These are phyloP conservation scores for Sphaerophoria rueppellii DNA, from an alignment of 2,888 invertebrate genomes.

Conservation along the genomic window DNA sequence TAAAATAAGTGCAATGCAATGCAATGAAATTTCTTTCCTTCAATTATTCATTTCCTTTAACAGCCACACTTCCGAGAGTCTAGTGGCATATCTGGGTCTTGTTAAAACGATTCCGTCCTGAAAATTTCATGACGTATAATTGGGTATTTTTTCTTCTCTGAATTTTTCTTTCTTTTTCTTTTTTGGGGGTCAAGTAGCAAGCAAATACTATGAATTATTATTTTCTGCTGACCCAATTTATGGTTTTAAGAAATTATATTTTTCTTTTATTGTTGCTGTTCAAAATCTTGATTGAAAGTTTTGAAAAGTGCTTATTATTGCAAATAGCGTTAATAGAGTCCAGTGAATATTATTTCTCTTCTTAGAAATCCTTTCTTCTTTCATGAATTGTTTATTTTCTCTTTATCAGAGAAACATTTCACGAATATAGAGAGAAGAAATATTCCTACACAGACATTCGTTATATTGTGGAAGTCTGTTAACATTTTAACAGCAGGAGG, in stretches of 20 bases:
- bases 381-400: too few relatives aligned
- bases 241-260: background rate
- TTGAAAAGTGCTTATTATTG: background rate
- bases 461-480: too few relatives aligned
- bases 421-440: too few relatives aligned
- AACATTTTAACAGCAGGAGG: too few relatives aligned
- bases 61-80: background rate
- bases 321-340: background rate
- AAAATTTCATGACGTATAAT: slow-evolving; percentile 14
- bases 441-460: too few relatives aligned
- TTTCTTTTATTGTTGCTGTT: background rate
- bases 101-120: slow-evolving; percentile 2
- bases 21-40: background rate
- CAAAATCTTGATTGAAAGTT: background rate
- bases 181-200: slow-evolving; percentile 6
- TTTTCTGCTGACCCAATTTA: background rate
- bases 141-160: background rate
- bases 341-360: background rate
- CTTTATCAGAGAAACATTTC: too few relatives aligned
- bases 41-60: slow-evolving; percentile 1
- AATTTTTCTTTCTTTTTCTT: background rate
- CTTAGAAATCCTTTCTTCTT: background rate
- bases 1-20: slow-evolving; percentile 12
- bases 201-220: slow-evolving; percentile 21
- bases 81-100: background rate